These are phyloP conservation scores for Ovibos moschatus DNA, from an alignment of 2,113 vertebrate genomes.

Conservation along the genomic window DNA sequence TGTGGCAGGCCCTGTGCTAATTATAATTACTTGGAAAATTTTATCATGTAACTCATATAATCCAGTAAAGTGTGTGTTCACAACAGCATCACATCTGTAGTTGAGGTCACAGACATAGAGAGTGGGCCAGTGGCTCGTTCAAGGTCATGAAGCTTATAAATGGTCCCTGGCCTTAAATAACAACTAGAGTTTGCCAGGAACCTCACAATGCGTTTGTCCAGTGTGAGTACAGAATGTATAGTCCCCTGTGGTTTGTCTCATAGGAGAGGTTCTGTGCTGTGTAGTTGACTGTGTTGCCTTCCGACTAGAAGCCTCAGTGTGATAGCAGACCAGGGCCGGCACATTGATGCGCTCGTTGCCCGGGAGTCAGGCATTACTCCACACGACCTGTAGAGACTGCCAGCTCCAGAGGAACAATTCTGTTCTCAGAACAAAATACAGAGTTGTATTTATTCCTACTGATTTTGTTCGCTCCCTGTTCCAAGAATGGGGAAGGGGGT, in stretches of 20 bases:
- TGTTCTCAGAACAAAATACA: neutral
- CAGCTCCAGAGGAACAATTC: neutral
- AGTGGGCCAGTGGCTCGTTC: neutral
- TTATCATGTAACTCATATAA: neutral
- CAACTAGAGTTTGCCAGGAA: neutral
- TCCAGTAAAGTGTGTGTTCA: neutral
- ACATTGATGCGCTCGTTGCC: neutral
- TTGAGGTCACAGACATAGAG: neutral
- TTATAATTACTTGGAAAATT: neutral
- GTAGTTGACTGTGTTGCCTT: neutral
- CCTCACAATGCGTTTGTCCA: neutral
- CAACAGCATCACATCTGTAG: neutral
- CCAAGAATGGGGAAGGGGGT: neutral
- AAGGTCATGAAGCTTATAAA: neutral
- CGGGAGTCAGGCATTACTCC: neutral
- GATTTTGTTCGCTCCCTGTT: neutral
- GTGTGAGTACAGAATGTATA: rapidly evolving
- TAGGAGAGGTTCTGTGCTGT: neutral
- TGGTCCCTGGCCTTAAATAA: neutral
- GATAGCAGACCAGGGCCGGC: neutral
- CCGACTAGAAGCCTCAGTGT: neutral
- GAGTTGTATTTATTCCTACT: neutral
- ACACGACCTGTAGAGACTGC: neutral
- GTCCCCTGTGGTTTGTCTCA: neutral
- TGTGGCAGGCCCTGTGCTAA: neutral